These are phyloP conservation scores for Micronycteris hirsuta DNA, from an alignment of 2,113 vertebrate genomes.

Conservation along the genomic window DNA sequence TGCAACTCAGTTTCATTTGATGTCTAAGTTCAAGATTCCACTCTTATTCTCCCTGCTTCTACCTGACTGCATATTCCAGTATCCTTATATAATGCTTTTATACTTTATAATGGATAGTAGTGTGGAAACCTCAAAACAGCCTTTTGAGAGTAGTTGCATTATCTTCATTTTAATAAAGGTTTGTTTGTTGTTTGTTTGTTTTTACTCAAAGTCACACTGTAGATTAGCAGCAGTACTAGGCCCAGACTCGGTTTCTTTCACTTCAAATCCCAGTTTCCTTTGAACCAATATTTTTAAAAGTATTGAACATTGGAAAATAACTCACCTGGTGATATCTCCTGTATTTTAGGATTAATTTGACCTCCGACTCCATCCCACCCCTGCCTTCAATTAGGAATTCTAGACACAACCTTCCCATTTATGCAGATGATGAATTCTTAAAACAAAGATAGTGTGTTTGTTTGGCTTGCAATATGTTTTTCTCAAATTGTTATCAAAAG, in stretches of 20 bases:
- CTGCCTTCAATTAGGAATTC: background rate
- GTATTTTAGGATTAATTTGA: background rate
- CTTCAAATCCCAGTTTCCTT: background rate
- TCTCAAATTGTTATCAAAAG: background rate
- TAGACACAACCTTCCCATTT: background rate
- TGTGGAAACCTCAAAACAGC: background rate
- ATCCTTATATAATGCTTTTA: background rate
- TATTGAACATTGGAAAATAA: background rate
- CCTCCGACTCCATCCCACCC: background rate
- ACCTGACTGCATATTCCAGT: background rate
- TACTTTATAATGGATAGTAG: background rate
- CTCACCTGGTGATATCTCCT: background rate
- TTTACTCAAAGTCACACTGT: background rate
- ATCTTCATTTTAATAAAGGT: background rate
- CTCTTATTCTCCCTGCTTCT: background rate
- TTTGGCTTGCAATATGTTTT: background rate
- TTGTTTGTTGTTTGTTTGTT: background rate
- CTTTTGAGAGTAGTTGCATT: background rate
- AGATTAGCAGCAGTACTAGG: background rate
- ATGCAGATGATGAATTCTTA: background rate
- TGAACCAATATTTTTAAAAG: background rate
- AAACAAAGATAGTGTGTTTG: background rate
- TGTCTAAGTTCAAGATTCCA: background rate
- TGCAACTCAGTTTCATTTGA: background rate
- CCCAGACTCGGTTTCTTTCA: background rate